Percentiles rank a stretch among this genome's conserved stretches.
Evolutionary conservation across 2,113 vertebrate genomes (phyloP).

Genomic region (Romanogobio albipinnatus): DNA sequence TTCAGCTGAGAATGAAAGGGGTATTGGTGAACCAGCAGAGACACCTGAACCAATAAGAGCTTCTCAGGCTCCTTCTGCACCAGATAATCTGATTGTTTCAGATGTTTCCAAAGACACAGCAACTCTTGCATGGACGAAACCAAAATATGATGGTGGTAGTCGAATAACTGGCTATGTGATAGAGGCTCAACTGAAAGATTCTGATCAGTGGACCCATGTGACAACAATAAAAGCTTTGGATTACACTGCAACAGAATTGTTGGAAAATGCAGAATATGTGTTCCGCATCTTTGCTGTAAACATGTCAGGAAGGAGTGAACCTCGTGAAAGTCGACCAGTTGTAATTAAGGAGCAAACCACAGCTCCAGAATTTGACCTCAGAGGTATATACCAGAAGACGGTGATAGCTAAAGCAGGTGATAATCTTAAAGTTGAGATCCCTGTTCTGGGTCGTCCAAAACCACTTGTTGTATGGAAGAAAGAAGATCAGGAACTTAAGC

Average conservation of each 20-base stretch:
- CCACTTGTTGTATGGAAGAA: slow-evolving; percentile 95
- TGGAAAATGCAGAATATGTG: slow-evolving; percentile 90
- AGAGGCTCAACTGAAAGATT: slow-evolving; percentile 92
- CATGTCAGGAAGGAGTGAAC: slow-evolving; percentile 92
- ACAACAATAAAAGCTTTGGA: slow-evolving; percentile 90
- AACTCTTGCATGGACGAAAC: slow-evolving; percentile 93
- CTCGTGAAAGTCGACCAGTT: slow-evolving; percentile 92
- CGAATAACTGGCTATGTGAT: slow-evolving; percentile 98
- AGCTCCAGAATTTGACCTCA: slow-evolving; percentile 90
- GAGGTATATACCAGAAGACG: slow-evolving; percentile 89
- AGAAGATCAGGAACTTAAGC: slow-evolving; percentile 83
- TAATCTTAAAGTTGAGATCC: slow-evolving; percentile 96
- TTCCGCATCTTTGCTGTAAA: slow-evolving; percentile 99
- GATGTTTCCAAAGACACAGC: slow-evolving; percentile 88
- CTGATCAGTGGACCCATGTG: slow-evolving; percentile 89
- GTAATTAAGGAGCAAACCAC: slow-evolving; percentile 90
- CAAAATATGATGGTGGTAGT: slow-evolving; percentile 91
- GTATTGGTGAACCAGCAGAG: slow-evolving; percentile 93
- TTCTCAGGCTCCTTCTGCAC: slow-evolving; percentile 90
- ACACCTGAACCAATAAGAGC: slow-evolving; percentile 90
- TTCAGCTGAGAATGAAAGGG: slow-evolving; percentile 94
- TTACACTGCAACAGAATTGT: slow-evolving; percentile 86
- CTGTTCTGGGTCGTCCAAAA: slow-evolving; percentile 91
- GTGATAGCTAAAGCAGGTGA: slow-evolving; percentile 94
- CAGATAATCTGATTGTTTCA: slow-evolving; percentile 93